Evolutionary conservation across 2,797 vertebrate genomes (phyloP).

Genomic region (Parotocinclus haroldoi): DNA sequence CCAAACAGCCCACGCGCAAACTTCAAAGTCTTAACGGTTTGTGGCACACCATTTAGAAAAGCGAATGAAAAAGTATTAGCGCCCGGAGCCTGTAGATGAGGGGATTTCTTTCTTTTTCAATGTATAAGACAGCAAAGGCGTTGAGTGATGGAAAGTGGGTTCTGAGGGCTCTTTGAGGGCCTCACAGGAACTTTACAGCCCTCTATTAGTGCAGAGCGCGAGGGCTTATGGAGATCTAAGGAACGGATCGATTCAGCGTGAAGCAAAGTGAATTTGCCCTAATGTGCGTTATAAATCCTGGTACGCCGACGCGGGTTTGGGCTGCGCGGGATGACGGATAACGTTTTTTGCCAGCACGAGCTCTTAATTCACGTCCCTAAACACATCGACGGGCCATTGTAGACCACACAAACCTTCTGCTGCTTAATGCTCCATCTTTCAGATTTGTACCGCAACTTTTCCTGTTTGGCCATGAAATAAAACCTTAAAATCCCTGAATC

Average conservation of each 20-base stretch:
- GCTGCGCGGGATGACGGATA: slow-evolving; percentile 34
- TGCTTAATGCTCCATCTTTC: not conserved
- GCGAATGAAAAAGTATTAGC: slow-evolving; percentile 6
- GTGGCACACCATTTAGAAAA: slow-evolving; percentile 3
- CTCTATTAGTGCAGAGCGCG: slow-evolving; percentile 57
- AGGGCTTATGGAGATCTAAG: slow-evolving; percentile 65
- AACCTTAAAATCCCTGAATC: not conserved
- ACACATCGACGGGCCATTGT: slow-evolving; percentile 23
- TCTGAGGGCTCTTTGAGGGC: slow-evolving; percentile 67
- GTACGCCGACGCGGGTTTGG: slow-evolving; percentile 6
- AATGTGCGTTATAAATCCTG: slow-evolving; percentile 44
- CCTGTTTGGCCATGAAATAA: not conserved
- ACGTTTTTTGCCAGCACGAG: slow-evolving; percentile 26
- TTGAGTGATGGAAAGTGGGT: slow-evolving; percentile 6
- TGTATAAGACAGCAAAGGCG: slow-evolving; percentile 44
- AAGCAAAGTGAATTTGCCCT: slow-evolving; percentile 43
- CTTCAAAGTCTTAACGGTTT: not conserved
- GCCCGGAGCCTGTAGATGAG: slow-evolving; percentile 14
- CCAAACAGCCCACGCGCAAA: slow-evolving; percentile 2
- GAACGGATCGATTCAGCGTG: slow-evolving; percentile 61
- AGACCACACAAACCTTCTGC: slow-evolving; percentile 18
- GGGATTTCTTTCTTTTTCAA: slow-evolving; percentile 31
- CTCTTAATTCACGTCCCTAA: slow-evolving; percentile 33
- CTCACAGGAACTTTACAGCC: slow-evolving; percentile 69
- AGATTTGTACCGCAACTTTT: not conserved